Evolutionary conservation across 2,888 invertebrate species (phyloP).

Genomic region (Gonocerus acuteangulatus): DNA sequence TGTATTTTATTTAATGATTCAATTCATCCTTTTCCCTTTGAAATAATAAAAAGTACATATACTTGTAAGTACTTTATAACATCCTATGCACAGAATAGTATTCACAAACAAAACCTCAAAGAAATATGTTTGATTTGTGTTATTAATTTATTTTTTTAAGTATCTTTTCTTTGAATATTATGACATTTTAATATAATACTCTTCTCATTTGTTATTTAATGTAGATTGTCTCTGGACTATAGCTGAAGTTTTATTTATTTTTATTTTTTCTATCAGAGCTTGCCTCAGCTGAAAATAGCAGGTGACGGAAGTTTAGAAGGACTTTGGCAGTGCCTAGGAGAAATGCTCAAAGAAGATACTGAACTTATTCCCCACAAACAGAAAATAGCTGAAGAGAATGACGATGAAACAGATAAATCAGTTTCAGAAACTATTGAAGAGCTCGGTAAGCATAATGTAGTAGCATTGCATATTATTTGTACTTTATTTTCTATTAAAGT

Average conservation of each 20-base stretch:
- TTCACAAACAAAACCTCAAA: too few relatives aligned
- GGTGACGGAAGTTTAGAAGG: slow-evolving; percentile 56
- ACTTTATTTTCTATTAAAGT: too few relatives aligned
- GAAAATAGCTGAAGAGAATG: slow-evolving; percentile 27
- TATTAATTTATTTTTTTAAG: not conserved
- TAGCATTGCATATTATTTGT: too few relatives aligned
- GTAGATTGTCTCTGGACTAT: too few relatives aligned
- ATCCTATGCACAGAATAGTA: too few relatives aligned
- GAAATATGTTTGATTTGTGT: too few relatives aligned
- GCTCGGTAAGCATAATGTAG: slow-evolving; percentile 34
- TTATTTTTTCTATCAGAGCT: slow-evolving; percentile 26
- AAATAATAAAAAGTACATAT: too few relatives aligned
- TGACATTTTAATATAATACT: not conserved
- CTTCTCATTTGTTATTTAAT: not conserved
- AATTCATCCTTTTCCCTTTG: too few relatives aligned
- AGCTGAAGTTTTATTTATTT: too few relatives aligned
- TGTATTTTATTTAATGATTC: too few relatives aligned
- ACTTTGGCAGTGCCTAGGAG: slow-evolving; percentile 54
- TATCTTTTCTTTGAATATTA: not conserved
- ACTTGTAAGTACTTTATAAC: too few relatives aligned
- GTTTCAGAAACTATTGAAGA: slow-evolving; percentile 29
- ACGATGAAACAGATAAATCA: slow-evolving; percentile 32
- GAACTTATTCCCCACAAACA: slow-evolving; percentile 3
- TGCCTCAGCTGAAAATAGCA: slow-evolving; percentile 38
- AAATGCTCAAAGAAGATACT: slow-evolving; percentile 44